Evolutionary conservation across 2,888 invertebrate genomes (phyloP).

Genomic region (Hirtodrosophila confusa): DNA sequence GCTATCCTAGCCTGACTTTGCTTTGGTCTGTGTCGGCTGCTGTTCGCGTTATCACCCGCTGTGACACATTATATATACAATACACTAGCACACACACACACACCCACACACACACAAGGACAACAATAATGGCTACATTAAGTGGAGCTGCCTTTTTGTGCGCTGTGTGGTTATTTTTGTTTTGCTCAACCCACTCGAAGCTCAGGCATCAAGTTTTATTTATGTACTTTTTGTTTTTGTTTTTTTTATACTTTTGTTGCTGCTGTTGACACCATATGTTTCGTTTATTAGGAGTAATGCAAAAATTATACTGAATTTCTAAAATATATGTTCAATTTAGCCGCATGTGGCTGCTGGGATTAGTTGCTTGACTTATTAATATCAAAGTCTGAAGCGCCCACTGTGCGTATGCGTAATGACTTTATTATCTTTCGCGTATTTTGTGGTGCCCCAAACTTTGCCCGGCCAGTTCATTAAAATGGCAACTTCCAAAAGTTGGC

Average conservation of each 20-base stretch:
- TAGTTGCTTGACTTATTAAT: conserved; percentile 52
- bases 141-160: conserved; percentile 40
- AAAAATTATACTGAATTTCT: conserved; percentile 68
- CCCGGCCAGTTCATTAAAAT: conserved; percentile 34
- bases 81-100: conserved; percentile 14
- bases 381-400: conserved; percentile 16
- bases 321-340: conserved; percentile 64
- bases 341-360: conserved; percentile 58
- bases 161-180: conserved; percentile 55
- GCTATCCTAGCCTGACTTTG: conserved; percentile 50
- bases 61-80: conserved; percentile 80
- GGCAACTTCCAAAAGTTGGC: conserved; percentile 23
- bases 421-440: conserved; percentile 40
- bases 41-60: conserved; percentile 69
- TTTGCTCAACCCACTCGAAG: conserved; percentile 49
- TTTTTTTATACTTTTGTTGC: conserved; percentile 23
- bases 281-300: conserved; percentile 64
- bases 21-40: conserved; percentile 45
- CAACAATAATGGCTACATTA: conserved; percentile 55
- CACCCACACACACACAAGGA: conserved; percentile 39
- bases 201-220: conserved; percentile 43
- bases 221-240: conserved; percentile 32
- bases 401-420: conserved; percentile 55
- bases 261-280: conserved; percentile 60
- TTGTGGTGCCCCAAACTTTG: conserved; percentile 12